Evolutionary conservation across 2,797 vertebrate species (phyloP).

Genomic region (Basileuterus tristriatus): DNA sequence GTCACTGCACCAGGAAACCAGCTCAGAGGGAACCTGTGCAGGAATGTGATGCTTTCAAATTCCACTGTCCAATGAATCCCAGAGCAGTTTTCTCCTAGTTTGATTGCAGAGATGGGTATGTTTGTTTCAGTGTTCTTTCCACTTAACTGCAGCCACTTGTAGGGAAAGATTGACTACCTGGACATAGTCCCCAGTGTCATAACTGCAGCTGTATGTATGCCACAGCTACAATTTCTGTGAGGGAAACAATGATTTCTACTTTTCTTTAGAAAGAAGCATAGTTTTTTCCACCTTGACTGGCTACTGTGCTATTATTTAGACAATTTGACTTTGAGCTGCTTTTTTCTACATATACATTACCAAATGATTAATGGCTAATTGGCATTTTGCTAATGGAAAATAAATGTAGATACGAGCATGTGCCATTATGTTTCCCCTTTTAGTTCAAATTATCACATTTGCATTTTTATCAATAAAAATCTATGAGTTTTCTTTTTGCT

Average conservation of each 20-base stretch:
- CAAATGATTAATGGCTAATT: slow-evolving; percentile 56
- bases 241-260: not conserved
- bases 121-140: not conserved
- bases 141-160: slow-evolving; percentile 1
- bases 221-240: not conserved
- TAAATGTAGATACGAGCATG: slow-evolving; percentile 6
- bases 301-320: slow-evolving; percentile 12
- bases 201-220: not conserved
- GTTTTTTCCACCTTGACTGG: not conserved
- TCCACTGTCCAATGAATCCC: not conserved
- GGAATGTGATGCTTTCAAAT: not conserved
- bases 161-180: not conserved
- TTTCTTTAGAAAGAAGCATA: not conserved
- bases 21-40: not conserved
- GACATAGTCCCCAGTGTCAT: not conserved
- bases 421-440: not conserved
- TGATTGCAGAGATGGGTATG: not conserved
- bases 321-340: not conserved
- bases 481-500: not conserved
- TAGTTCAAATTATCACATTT: slow-evolving; percentile 26
- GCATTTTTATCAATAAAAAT: slow-evolving; percentile 47
- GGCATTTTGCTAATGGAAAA: slow-evolving; percentile 55
- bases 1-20: not conserved
- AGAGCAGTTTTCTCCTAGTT: not conserved
- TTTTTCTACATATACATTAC: slow-evolving; percentile 4